phyloP scores from a whole-genome alignment of 2,113 vertebrate species.

The Engystomops pustulosus region DNA sequence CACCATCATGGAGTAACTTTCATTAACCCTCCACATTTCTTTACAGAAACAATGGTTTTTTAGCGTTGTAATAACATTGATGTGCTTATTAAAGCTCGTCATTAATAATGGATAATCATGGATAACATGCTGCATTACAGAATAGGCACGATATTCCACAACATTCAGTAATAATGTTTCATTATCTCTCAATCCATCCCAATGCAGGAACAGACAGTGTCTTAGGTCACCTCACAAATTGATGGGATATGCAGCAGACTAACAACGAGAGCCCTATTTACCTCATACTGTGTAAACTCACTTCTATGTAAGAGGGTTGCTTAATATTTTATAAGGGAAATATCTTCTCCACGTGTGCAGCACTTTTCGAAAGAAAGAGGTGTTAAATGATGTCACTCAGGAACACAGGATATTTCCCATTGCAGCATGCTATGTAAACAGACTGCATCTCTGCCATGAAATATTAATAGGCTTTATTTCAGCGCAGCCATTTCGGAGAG shows the following conservation, averaged over 20 bases:
- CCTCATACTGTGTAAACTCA: constrained; percentile 28
- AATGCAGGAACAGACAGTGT: neutral
- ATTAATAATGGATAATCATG: neutral
- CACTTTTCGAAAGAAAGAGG: constrained; percentile 27
- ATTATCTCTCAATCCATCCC: constrained; percentile 32
- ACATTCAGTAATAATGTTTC: constrained; percentile 42
- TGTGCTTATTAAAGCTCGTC: neutral
- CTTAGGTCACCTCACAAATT: constrained; percentile 35
- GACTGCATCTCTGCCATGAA: constrained; percentile 28
- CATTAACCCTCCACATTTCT: neutral
- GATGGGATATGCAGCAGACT: constrained; percentile 22
- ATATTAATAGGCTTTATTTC: constrained; percentile 41
- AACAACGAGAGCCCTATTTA: constrained; percentile 33
- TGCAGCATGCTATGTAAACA: constrained; percentile 39
- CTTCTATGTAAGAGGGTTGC: neutral
- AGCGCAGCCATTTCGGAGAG: neutral
- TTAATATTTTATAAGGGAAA: constrained; percentile 54
- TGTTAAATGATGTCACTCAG: constrained; percentile 54
- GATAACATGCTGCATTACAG: constrained; percentile 17
- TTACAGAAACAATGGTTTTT: no score
- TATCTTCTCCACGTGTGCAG: constrained; percentile 31
- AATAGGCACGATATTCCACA: constrained; percentile 9
- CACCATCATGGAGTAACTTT: neutral
- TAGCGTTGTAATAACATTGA: no score
- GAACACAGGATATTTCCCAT: constrained; percentile 36